phyloP scores from a whole-genome alignment of 2,888 invertebrate species.

The Branchipolynoe longqiensis region DNA sequence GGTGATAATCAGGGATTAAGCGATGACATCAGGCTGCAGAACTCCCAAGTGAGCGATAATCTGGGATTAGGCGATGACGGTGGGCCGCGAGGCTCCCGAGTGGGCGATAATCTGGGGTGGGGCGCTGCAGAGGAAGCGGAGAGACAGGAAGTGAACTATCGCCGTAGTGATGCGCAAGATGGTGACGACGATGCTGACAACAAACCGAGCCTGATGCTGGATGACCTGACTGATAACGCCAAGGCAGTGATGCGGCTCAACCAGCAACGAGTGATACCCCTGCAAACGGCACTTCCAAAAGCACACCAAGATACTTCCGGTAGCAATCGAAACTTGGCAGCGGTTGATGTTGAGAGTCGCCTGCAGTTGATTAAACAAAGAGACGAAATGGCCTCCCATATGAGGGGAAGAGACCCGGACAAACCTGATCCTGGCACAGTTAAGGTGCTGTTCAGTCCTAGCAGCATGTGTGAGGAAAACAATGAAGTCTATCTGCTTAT shows the following conservation, averaged over 20 bases:
- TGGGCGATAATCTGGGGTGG: too few species aligned
- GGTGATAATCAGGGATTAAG: too few species aligned
- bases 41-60: neutral
- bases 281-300: neutral
- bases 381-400: neutral
- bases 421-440: neutral
- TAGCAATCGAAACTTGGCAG: neutral
- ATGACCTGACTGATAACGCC: slow-evolving; percentile 30
- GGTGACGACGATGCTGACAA: neutral
- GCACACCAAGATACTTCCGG: too few species aligned
- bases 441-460: neutral
- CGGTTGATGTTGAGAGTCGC: neutral
- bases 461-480: slow-evolving; percentile 6
- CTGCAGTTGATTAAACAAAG: neutral
- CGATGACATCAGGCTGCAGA: too few species aligned
- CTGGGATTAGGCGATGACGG: neutral
- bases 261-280: neutral
- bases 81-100: neutral
- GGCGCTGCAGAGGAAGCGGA: neutral
- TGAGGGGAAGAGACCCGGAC: neutral
- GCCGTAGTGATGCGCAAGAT: neutral
- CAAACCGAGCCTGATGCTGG: neutral
- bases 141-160: neutral
- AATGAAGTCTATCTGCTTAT: slow-evolving; percentile 23
- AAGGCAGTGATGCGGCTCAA: neutral